These are phyloP conservation scores for Venusia cambrica DNA, from an alignment of 2,888 invertebrate species.

Conservation along the genomic window DNA sequence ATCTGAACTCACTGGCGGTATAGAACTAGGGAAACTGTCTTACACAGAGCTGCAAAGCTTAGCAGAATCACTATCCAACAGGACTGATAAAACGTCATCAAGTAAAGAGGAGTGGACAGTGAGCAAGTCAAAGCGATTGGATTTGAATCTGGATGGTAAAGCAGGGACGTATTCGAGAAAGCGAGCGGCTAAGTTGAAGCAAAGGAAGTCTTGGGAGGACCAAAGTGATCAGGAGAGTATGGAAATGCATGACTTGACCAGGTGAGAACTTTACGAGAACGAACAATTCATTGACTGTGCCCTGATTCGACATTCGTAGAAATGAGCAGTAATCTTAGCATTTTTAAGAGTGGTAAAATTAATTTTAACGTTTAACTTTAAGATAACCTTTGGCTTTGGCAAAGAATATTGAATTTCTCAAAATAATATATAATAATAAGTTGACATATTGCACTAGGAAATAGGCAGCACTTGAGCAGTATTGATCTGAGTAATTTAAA, in stretches of 20 bases:
- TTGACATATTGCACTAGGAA: too few species aligned
- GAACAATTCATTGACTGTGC: too few species aligned
- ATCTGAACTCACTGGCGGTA: conserved; percentile 63
- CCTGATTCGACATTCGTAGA: too few species aligned
- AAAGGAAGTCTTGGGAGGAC: conserved; percentile 86
- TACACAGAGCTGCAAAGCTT: conserved; percentile 69
- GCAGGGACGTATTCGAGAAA: conserved; percentile 76
- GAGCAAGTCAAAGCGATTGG: conserved; percentile 67
- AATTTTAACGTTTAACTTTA: too few species aligned
- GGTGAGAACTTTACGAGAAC: conserved; percentile 49
- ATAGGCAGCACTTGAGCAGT: too few species aligned
- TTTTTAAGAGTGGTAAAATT: too few species aligned
- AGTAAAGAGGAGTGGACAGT: conserved; percentile 72
- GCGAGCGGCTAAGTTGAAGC: conserved; percentile 69
- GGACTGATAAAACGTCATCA: conserved; percentile 64
- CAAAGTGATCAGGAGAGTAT: conserved; percentile 85
- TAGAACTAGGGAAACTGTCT: conserved; percentile 65
- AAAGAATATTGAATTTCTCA: too few species aligned
- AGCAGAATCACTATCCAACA: conserved; percentile 64
- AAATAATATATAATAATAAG: too few species aligned
- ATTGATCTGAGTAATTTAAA: too few species aligned
- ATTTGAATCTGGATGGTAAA: conserved; percentile 69
- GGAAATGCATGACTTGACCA: conserved; percentile 84
- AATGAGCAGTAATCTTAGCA: too few species aligned
- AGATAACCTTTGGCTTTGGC: too few species aligned